Evolutionary conservation across 2,888 invertebrate genomes (phyloP).

Genomic region (Trilocha varians): DNA sequence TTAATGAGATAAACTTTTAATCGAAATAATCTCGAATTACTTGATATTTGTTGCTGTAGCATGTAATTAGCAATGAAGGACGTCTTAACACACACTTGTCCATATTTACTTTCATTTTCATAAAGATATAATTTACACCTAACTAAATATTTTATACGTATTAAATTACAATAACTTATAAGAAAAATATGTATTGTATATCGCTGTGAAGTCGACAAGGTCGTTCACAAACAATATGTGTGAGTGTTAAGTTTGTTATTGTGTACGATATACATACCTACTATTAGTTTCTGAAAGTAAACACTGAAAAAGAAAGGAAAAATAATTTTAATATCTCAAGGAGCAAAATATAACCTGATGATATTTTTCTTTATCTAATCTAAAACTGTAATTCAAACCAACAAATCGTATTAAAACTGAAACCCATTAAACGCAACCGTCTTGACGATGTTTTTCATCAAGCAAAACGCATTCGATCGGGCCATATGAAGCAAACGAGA

Average conservation of each 20-base stretch:
- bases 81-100: neutral
- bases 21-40: neutral
- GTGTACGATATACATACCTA: too few relatives aligned
- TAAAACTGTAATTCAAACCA: neutral
- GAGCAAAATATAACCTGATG: too few relatives aligned
- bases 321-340: too few relatives aligned
- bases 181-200: neutral
- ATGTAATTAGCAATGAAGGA: neutral
- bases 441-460: slow-evolving; percentile 29
- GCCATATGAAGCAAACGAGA: slow-evolving; percentile 45
- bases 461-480: slow-evolving; percentile 49
- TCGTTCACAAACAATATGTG: neutral
- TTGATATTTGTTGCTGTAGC: neutral
- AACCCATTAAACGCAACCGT: slow-evolving; percentile 1
- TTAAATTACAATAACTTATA: neutral
- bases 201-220: neutral
- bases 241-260: neutral
- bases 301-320: too few relatives aligned
- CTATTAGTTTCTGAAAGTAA: too few relatives aligned
- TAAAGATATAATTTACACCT: neutral
- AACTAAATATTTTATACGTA: neutral
- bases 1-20: too few relatives aligned
- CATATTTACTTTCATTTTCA: neutral
- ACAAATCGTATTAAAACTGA: neutral
- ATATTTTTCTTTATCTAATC: too few relatives aligned